Conservation (phyloP, 1,140 invertebrate genomes). For the Aphelenchoides besseyi region DNA sequence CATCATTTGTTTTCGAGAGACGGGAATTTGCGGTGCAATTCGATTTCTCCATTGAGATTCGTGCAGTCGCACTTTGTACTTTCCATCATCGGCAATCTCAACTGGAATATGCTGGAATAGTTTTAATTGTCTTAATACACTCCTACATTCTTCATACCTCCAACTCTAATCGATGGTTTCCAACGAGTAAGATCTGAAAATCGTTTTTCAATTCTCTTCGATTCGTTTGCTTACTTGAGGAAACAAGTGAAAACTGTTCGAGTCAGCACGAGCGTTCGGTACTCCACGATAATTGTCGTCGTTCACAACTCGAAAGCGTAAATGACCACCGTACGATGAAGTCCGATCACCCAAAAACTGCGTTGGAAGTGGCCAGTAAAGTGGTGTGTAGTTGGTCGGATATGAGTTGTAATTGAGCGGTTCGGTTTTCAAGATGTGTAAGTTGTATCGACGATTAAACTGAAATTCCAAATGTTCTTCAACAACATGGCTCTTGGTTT, state of each 20-base stretch:
- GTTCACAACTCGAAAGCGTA: conserved; percentile 75
- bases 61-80: conserved; percentile 61
- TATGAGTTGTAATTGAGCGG: conserved; percentile 58
- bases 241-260: conserved; percentile 68
- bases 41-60: conserved; percentile 69
- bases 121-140: too few relatives aligned
- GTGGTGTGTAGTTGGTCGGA: conserved; percentile 55
- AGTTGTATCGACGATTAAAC: conserved; percentile 49
- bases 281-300: conserved; percentile 47
- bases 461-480: neutral
- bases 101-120: conserved; percentile 38
- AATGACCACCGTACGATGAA: conserved; percentile 83
- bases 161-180: conserved; percentile 74
- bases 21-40: conserved; percentile 68
- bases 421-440: conserved; percentile 48
- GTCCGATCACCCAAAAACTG: conserved; percentile 82
- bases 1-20: conserved; percentile 79
- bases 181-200: conserved; percentile 79
- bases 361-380: conserved; percentile 69
- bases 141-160: too few relatives aligned
- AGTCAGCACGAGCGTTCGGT: conserved; percentile 62
- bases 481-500: neutral
- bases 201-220: too few relatives aligned
- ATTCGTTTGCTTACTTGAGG: too few relatives aligned
- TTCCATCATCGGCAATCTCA: conserved; percentile 67